phyloP scores from a whole-genome alignment of 2,888 invertebrate genomes.

The Ctenicera cuprea region DNA sequence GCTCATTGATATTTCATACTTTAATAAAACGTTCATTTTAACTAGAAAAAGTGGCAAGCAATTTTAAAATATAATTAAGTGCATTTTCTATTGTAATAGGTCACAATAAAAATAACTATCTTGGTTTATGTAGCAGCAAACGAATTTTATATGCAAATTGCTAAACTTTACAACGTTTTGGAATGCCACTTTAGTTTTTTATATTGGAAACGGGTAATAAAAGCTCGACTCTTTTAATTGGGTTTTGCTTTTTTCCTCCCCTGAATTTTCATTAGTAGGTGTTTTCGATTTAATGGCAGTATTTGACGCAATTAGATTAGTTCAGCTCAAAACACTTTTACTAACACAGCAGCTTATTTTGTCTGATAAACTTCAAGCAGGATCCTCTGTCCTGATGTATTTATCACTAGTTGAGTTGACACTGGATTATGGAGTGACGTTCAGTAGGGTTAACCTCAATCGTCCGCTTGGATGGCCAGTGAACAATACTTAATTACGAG shows the following conservation, averaged over 20 bases:
- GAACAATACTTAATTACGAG: background rate
- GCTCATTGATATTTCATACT: too few relatives aligned
- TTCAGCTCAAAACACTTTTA: background rate
- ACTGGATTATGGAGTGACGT: constrained; percentile 11
- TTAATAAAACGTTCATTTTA: too few relatives aligned
- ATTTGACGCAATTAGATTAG: background rate
- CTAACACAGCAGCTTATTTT: background rate
- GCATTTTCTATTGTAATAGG: background rate
- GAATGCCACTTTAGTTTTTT: background rate
- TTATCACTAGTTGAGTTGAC: constrained; percentile 16
- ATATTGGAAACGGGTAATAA: background rate
- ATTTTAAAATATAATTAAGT: too few relatives aligned
- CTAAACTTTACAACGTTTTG: background rate
- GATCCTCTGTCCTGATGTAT: background rate
- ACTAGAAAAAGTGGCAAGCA: too few relatives aligned
- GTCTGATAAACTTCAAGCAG: background rate
- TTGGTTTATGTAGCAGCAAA: background rate
- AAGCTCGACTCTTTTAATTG: background rate
- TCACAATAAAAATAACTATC: background rate
- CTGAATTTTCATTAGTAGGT: background rate
- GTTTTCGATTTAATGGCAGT: constrained; percentile 1
- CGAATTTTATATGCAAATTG: background rate
- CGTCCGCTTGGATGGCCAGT: constrained; percentile 1
- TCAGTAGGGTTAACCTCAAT: constrained; percentile 5
- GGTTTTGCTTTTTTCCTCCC: background rate